Evolutionary conservation across 2,888 invertebrate genomes (phyloP), one percentile per base, ranked within the genome.

Genomic region (Melikaiella ostensackeni): DNA sequence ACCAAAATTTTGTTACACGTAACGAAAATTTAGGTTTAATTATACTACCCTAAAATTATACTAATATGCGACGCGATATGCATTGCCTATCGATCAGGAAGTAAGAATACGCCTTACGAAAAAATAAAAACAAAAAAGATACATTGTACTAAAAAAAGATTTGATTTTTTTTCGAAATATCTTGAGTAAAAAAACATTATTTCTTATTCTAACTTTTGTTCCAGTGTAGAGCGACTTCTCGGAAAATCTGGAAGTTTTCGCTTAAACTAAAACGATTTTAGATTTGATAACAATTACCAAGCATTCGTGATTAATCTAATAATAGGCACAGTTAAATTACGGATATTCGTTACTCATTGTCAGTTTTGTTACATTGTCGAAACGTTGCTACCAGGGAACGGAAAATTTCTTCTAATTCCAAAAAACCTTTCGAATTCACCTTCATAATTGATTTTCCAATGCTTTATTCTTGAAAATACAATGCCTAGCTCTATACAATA

Each of bases 251-350:
- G 27, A 24, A 59, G 59, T 59, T 59, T 59, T 27, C 27, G 27
- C 59, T 59, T 27, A 5, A 57, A 59, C 6, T 59, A 59, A 59
- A 59, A 59, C 59, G 27, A 59, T 59, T 59, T 59, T 46, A 73
- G 27, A 50, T 74, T 35, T 16, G 63, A 76, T 55, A 76, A 76
- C 66, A 66, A 64, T 57, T n/a, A 46, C 42, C 50, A 38, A 66
- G 59, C 38, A 50, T 35, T 66, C 11, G 64, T 64, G 64, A 38
- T 59, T 86, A 87, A 81, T 89, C 86, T 90, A 90, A 88, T 86
- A 88, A 87, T 89, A 90, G 90, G 91, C 91, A 91, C 91, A 88
- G 86, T 91, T 89, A 91, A 89, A 86, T 86, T 89, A 89, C 84
- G 86, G 80, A 84, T 85, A 87, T 84, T 83, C 81, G 86, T 83